phyloP scores from a whole-genome alignment of 30 jellyfish, hydroid and myxozoan species.

The Hydractinia symbiolongicarpus region DNA sequence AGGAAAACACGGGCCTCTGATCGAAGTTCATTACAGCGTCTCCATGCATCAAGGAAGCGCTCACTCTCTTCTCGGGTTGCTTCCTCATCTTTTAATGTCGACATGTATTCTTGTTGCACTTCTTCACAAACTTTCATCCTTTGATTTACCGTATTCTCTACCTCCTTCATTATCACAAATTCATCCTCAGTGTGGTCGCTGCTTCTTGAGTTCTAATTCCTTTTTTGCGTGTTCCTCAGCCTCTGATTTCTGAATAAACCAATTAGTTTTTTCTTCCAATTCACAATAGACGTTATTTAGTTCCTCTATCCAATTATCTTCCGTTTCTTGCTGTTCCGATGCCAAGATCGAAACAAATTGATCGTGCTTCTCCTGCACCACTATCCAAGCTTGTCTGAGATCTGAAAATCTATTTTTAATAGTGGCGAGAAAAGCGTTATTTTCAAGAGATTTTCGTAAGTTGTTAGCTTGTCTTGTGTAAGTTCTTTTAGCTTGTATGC shows the following conservation, averaged over 20 bases:
- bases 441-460: constrained; percentile 4
- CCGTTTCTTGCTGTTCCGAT: background rate
- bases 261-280: background rate
- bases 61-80: background rate
- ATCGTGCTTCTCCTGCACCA: too few species aligned
- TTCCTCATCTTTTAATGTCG: background rate
- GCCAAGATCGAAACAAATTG: background rate
- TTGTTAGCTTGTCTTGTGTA: constrained; percentile 1
- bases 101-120: background rate
- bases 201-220: background rate
- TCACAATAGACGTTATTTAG: background rate
- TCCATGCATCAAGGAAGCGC: background rate
- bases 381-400: background rate
- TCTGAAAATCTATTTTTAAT: background rate
- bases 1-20: too few species aligned
- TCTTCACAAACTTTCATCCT: background rate
- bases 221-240: background rate
- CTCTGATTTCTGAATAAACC: background rate
- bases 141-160: background rate
- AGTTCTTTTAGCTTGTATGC: background rate
- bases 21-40: background rate
- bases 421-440: background rate
- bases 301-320: background rate
- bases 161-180: background rate
- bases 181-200: background rate